Evolutionary conservation across 2,888 invertebrate species (phyloP).

Genomic region (Clunio marinus): DNA sequence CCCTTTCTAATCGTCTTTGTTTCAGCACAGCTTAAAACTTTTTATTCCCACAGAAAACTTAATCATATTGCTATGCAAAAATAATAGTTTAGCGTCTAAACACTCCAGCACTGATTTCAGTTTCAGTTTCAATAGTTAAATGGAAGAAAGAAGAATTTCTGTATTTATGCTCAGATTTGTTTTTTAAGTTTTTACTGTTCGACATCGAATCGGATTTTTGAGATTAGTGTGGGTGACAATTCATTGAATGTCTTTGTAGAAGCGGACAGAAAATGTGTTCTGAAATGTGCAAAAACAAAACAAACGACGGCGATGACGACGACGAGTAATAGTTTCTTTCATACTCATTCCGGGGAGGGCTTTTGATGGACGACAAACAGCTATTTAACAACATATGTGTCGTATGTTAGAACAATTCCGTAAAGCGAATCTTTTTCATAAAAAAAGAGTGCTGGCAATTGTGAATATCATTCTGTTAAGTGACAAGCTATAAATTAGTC

Average conservation of each 20-base stretch:
- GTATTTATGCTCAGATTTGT: constrained; percentile 6
- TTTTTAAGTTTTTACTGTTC: constrained; percentile 21
- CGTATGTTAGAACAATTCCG: constrained; percentile 11
- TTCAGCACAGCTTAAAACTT: constrained; percentile 3
- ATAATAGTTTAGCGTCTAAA: constrained; percentile 11
- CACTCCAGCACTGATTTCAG: not conserved
- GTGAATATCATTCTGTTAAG: too few relatives aligned
- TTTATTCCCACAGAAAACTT: not conserved
- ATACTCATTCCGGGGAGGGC: not conserved
- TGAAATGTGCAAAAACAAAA: constrained; percentile 19
- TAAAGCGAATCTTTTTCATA: too few relatives aligned
- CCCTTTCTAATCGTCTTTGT: not conserved
- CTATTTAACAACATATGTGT: constrained; percentile 32
- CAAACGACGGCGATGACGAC: not conserved
- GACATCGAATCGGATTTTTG: not conserved
- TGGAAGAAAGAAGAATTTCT: constrained; percentile 28
- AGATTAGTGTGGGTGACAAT: constrained; percentile 33
- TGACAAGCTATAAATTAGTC: too few relatives aligned
- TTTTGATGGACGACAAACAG: constrained; percentile 25
- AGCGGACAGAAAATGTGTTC: constrained; percentile 1
- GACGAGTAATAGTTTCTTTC: constrained; percentile 17
- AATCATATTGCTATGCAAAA: constrained; percentile 5
- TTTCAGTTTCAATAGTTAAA: constrained; percentile 32
- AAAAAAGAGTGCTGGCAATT: too few relatives aligned
- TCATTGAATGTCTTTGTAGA: constrained; percentile 21